These are phyloP conservation scores for Heliconius eleuchia DNA, from an alignment of 1,140 invertebrate species.

Conservation along the genomic window DNA sequence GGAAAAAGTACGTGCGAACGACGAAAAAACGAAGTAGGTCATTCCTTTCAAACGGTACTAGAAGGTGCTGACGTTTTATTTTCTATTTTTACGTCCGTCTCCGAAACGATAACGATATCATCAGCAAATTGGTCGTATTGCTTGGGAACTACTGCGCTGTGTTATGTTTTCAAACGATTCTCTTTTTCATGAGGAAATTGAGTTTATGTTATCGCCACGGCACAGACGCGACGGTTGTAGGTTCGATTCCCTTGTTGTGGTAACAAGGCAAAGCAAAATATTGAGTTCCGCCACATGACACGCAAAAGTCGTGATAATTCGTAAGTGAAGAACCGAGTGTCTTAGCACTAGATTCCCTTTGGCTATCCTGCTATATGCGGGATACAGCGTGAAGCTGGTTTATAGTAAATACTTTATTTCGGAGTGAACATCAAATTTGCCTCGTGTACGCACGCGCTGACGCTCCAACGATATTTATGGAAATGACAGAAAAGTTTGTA, in stretches of 20 bases:
- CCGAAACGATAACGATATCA: conserved; percentile 10
- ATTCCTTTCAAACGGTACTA: background rate
- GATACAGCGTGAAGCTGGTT: too few relatives aligned
- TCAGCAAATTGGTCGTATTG: conserved; percentile 2
- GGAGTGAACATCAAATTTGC: background rate
- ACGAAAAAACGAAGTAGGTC: background rate
- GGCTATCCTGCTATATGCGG: too few relatives aligned
- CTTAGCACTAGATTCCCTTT: too few relatives aligned
- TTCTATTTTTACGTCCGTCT: conserved; percentile 11
- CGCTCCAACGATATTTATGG: background rate
- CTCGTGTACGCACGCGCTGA: background rate
- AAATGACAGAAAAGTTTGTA: conserved; percentile 1
- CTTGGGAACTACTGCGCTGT: background rate
- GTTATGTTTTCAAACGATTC: background rate
- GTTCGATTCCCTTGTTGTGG: too few relatives aligned
- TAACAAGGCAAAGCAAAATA: too few relatives aligned
- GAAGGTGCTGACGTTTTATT: conserved; percentile 5
- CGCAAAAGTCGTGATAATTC: too few relatives aligned
- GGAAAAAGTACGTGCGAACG: conserved; percentile 4
- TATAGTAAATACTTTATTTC: background rate
- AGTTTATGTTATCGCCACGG: background rate
- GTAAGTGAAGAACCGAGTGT: too few relatives aligned
- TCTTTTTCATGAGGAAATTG: background rate
- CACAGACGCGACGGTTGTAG: too few relatives aligned
- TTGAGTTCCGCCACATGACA: too few relatives aligned